Evolutionary conservation across 2,888 invertebrate species (phyloP).

Genomic region (Drosophila koepferae): DNA sequence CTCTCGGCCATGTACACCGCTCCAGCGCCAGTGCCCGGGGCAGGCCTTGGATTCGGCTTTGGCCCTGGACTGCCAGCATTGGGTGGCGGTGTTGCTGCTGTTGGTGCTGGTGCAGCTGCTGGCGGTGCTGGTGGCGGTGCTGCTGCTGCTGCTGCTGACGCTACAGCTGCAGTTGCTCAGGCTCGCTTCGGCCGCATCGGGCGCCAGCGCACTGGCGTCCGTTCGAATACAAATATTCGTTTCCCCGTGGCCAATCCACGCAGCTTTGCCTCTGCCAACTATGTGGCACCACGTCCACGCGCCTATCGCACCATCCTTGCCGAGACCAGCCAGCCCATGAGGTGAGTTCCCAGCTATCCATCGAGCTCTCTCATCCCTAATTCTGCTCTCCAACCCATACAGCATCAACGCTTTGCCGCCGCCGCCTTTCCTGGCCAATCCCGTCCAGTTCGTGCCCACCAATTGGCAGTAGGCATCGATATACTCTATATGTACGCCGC

Average conservation of each 20-base stretch:
- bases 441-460: conserved; percentile 74
- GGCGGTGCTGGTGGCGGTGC: conserved; percentile 31
- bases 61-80: conserved; percentile 1
- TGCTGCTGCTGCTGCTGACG: conserved; percentile 11
- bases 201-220: not conserved
- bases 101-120: conserved; percentile 15
- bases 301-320: conserved; percentile 65
- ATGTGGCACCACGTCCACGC: conserved; percentile 75
- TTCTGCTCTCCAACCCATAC: not conserved
- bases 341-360: conserved; percentile 32
- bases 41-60: conserved; percentile 52
- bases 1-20: conserved; percentile 85
- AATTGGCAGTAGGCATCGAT: conserved; percentile 61
- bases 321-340: conserved; percentile 46
- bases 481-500: not conserved
- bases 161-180: conserved; percentile 8
- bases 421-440: conserved; percentile 68
- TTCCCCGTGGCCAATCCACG: conserved; percentile 75
- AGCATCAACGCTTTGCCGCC: conserved; percentile 68
- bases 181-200: conserved; percentile 14
- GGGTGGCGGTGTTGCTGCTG: conserved; percentile 17
- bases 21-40: conserved; percentile 66
- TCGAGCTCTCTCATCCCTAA: not conserved
- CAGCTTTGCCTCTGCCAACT: conserved; percentile 75
- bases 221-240: conserved; percentile 55